phyloP scores from a whole-genome alignment of 2,113 vertebrate genomes.

The Zootoca vivipara region DNA sequence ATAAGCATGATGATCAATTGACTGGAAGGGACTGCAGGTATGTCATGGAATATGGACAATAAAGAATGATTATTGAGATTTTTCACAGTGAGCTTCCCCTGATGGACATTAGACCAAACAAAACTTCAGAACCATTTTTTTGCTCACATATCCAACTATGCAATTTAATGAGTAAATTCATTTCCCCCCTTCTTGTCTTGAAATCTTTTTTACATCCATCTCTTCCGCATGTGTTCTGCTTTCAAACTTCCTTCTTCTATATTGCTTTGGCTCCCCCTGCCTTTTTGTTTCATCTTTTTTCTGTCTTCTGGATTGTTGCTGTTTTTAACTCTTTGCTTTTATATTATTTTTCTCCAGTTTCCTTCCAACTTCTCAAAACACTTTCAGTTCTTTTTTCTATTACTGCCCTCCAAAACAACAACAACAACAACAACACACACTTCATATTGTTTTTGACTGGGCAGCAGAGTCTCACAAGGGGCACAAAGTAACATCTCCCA shows the following conservation, averaged over 20 bases:
- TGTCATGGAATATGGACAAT: background rate
- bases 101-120: background rate
- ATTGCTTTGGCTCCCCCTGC: background rate
- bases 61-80: background rate
- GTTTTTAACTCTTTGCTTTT: too few species aligned
- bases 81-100: background rate
- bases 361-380: too few species aligned
- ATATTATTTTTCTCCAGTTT: too few species aligned
- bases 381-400: too few species aligned
- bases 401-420: too few species aligned
- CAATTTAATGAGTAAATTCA: too few species aligned
- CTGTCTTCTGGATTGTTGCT: background rate
- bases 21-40: background rate
- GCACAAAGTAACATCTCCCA: background rate
- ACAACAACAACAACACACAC: too few species aligned
- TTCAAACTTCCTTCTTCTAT: background rate
- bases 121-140: background rate
- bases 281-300: accelerated
- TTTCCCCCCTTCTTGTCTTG: background rate
- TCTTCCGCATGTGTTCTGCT: background rate
- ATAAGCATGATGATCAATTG: background rate
- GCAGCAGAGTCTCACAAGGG: background rate
- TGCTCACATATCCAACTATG: too few species aligned
- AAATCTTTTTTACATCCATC: background rate
- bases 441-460: background rate